Percentiles rank a stretch among this genome's conserved stretches.
Conservation (phyloP, 1,140 invertebrate genomes). For the Pseudomyrmex sp. region DNA sequence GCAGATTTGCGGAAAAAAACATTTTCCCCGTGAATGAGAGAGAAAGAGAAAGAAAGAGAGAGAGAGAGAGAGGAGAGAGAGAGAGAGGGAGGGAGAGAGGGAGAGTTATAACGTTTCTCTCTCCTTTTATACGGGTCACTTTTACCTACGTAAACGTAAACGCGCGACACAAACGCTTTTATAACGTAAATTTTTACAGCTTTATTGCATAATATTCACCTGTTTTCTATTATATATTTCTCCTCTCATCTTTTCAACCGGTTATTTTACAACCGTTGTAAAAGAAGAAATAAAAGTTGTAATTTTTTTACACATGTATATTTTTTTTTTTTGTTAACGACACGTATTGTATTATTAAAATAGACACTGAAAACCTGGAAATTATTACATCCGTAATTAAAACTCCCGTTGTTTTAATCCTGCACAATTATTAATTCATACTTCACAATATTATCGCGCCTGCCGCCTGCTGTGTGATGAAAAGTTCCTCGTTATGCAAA, state of each 20-base stretch:
- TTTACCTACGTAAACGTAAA: background rate
- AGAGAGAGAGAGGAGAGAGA: background rate
- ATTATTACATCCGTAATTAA: background rate
- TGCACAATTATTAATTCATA: constrained; percentile 62
- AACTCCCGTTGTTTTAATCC: background rate
- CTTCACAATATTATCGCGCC: constrained; percentile 21
- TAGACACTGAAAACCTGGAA: background rate
- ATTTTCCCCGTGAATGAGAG: background rate
- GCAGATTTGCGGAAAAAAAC: constrained; percentile 49
- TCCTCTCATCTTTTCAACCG: constrained; percentile 3
- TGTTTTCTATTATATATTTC: background rate
- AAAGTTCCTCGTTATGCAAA: background rate
- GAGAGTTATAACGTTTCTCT: constrained; percentile 13
- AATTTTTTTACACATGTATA: too few species aligned
- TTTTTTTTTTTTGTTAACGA: background rate
- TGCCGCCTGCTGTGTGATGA: constrained; percentile 22
- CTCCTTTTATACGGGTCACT: constrained; percentile 23
- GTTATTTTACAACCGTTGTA: too few species aligned
- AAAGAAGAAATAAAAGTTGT: background rate
- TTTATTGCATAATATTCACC: constrained; percentile 5
- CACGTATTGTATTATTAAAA: background rate
- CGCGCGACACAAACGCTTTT: constrained; percentile 17
- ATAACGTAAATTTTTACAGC: constrained; percentile 30
- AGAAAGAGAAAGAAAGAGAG: background rate
- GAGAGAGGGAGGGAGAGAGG: too few species aligned